A percentile compares a stretch with the other conserved stretches of the same genome.
phyloP scores from a whole-genome alignment of 2,113 vertebrate genomes.

The Buteo buteo region DNA sequence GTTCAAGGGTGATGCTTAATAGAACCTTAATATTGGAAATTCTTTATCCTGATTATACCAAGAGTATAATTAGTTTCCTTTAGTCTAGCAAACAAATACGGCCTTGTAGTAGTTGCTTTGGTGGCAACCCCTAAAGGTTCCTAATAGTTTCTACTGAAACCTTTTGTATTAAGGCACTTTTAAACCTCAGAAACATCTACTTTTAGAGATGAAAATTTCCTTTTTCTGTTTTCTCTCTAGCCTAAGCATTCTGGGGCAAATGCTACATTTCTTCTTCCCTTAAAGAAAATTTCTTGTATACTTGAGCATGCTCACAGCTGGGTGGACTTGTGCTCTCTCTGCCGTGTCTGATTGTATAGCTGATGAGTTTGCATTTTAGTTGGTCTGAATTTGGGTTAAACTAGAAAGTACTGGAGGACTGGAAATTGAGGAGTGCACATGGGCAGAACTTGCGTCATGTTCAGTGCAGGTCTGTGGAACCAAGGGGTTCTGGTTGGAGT shows the following conservation, averaged over 20 bases:
- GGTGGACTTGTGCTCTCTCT: neutral
- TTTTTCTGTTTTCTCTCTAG: neutral
- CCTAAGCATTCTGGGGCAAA: neutral
- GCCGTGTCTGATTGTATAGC: neutral
- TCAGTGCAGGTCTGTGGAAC: neutral
- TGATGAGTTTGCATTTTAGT: neutral
- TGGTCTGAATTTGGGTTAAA: neutral
- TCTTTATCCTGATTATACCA: neutral
- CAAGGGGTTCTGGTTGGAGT: neutral
- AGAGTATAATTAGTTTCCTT: neutral
- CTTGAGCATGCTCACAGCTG: neutral
- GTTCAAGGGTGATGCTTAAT: neutral
- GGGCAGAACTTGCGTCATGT: accelerated
- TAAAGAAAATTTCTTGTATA: neutral
- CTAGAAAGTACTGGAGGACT: neutral
- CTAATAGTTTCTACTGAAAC: neutral
- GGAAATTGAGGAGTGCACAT: neutral
- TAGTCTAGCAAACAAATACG: neutral
- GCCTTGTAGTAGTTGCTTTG: neutral
- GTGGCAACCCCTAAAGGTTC: neutral
- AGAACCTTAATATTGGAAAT: neutral
- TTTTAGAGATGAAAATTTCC: neutral
- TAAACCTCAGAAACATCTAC: neutral
- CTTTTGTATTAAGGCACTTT: neutral
- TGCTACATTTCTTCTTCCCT: neutral